A percentile compares a stretch with the other conserved stretches of the same genome.
Conservation (phyloP, 2,113 vertebrate species). For the Lontra canadensis region DNA sequence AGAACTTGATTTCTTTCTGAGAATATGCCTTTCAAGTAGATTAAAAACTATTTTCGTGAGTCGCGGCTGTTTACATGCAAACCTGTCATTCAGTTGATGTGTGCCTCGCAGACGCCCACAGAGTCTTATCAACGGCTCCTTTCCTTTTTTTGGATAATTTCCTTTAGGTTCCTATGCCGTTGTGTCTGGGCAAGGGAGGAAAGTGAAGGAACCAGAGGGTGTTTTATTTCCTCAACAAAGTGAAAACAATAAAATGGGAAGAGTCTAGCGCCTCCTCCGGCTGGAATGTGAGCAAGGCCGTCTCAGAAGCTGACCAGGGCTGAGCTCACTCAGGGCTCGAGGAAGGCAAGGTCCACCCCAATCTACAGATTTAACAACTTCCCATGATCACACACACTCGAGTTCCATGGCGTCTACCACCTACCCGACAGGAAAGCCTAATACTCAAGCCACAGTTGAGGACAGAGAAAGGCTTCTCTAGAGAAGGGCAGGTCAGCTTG, state of each 20-base stretch:
- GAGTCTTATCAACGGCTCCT: constrained; percentile 6
- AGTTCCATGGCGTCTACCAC: background rate
- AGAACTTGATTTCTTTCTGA: constrained; percentile 69
- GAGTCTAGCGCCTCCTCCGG: background rate
- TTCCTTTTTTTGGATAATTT: background rate
- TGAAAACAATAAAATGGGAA: background rate
- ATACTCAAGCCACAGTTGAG: accelerated
- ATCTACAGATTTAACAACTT: background rate
- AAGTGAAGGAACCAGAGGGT: background rate
- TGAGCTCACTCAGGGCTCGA: background rate
- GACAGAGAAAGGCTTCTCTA: background rate
- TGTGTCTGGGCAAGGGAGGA: background rate
- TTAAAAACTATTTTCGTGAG: constrained; percentile 77
- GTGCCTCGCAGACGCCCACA: constrained; percentile 44
- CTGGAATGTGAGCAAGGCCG: background rate
- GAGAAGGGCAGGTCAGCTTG: background rate
- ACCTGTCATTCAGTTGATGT: constrained; percentile 71
- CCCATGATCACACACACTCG: accelerated
- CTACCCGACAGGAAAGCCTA: background rate
- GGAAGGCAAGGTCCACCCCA: background rate
- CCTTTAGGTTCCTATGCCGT: background rate
- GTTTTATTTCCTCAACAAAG: background rate
- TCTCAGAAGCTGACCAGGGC: background rate
- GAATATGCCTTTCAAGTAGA: constrained; percentile 75
- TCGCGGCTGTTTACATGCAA: constrained; percentile 75